Conservation (phyloP, 2,888 invertebrate genomes). For the Pocota personata region DNA sequence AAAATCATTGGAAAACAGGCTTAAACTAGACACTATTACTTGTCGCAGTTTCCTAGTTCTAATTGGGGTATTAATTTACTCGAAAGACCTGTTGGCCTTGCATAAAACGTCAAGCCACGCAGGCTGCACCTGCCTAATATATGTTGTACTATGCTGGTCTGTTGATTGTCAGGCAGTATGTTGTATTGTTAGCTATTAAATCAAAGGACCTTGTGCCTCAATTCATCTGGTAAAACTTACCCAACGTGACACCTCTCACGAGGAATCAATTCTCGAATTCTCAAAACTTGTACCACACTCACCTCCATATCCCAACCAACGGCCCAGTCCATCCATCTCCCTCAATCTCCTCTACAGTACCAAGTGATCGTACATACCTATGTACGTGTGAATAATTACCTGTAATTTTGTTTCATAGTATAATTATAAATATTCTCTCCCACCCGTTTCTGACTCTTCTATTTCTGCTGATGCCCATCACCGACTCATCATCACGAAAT, state of each 20-base stretch:
- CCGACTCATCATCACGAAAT: conserved; percentile 39
- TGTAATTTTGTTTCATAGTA: conserved; percentile 64
- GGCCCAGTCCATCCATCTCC: neutral
- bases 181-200: neutral
- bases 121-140: neutral
- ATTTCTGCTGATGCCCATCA: conserved; percentile 28
- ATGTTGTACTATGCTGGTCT: neutral
- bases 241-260: conserved; percentile 44
- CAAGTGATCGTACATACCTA: neutral
- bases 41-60: conserved; percentile 10
- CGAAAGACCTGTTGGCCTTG: conserved; percentile 20
- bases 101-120: neutral
- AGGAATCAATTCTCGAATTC: conserved; percentile 4
- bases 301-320: neutral
- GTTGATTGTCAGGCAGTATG: neutral
- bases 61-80: conserved; percentile 8
- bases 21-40: neutral
- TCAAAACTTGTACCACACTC: neutral
- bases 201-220: conserved; percentile 20
- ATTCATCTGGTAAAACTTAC: conserved; percentile 1
- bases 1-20: too few relatives aligned
- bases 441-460: conserved; percentile 1
- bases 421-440: conserved; percentile 57
- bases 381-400: conserved; percentile 72
- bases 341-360: neutral